phyloP scores from a whole-genome alignment of 2,888 invertebrate species.

The Erpobdella octoculata region DNA sequence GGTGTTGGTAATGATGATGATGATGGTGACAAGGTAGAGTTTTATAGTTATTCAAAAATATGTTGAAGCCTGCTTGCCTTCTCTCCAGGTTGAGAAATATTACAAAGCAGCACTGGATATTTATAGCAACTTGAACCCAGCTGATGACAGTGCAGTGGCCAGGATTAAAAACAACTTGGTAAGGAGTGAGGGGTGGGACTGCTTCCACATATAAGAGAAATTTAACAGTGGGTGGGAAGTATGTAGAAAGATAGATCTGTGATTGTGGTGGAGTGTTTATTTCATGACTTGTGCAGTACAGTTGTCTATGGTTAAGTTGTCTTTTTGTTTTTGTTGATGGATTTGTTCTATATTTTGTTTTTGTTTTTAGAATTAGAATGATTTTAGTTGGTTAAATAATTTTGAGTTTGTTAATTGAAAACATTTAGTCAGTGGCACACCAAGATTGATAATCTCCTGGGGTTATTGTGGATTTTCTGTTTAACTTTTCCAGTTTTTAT shows the following conservation, averaged over 20 bases:
- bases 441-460: too few relatives aligned
- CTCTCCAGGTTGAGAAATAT: conserved; percentile 59
- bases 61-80: not conserved
- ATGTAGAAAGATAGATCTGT: too few relatives aligned
- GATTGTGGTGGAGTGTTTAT: not conserved
- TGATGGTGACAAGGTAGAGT: not conserved
- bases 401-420: too few relatives aligned
- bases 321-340: not conserved
- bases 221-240: too few relatives aligned
- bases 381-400: not conserved
- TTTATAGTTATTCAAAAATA: too few relatives aligned
- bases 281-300: not conserved
- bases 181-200: too few relatives aligned
- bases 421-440: too few relatives aligned
- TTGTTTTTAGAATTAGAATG: not conserved
- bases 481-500: too few relatives aligned
- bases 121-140: conserved; percentile 85
- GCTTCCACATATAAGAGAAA: too few relatives aligned
- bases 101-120: conserved; percentile 95
- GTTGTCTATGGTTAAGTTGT: not conserved
- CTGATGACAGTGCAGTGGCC: conserved; percentile 80
- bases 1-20: not conserved
- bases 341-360: not conserved
- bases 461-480: too few relatives aligned
- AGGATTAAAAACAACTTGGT: conserved; percentile 96